phyloP scores from a whole-genome alignment of 1,140 invertebrate species.

The Megathymus violae region DNA sequence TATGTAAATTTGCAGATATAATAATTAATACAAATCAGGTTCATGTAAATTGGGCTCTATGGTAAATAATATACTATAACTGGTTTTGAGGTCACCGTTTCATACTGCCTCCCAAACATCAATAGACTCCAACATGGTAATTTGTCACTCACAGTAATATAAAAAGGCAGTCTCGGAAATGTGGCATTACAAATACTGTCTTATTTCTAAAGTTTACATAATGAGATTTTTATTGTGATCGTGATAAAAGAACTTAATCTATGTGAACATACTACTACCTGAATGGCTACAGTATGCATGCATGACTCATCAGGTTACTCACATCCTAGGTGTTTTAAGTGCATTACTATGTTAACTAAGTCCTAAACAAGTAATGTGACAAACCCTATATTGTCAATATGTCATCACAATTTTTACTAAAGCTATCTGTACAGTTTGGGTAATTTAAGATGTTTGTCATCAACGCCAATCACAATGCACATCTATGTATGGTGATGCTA shows the following conservation, averaged over 20 bases:
- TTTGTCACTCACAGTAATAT: constrained; percentile 77
- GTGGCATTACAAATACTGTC: constrained; percentile 82
- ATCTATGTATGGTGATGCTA: constrained; percentile 63
- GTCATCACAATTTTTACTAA: constrained; percentile 84
- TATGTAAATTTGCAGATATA: constrained; percentile 85
- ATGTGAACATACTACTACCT: constrained; percentile 76
- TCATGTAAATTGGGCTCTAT: constrained; percentile 81
- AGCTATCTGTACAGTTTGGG: constrained; percentile 83
- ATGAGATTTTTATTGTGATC: constrained; percentile 83
- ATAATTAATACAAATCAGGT: constrained; percentile 84
- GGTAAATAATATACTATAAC: constrained; percentile 77
- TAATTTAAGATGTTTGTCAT: constrained; percentile 62
- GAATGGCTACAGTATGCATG: constrained; percentile 73
- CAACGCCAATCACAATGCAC: constrained; percentile 64
- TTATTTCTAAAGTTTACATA: constrained; percentile 79
- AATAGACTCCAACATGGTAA: constrained; percentile 64
- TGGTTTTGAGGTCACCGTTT: constrained; percentile 68
- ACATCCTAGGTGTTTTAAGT: constrained; percentile 73
- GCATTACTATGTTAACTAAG: constrained; percentile 78
- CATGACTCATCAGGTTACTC: constrained; percentile 68
- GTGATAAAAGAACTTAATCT: constrained; percentile 82
- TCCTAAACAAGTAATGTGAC: constrained; percentile 79
- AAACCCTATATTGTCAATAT: constrained; percentile 84
- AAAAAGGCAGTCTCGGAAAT: constrained; percentile 84
- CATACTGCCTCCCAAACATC: constrained; percentile 62